Base-by-base conservation (phyloP, 2,113 vertebrate genomes). In the Lepisosteus osseus region DNA sequence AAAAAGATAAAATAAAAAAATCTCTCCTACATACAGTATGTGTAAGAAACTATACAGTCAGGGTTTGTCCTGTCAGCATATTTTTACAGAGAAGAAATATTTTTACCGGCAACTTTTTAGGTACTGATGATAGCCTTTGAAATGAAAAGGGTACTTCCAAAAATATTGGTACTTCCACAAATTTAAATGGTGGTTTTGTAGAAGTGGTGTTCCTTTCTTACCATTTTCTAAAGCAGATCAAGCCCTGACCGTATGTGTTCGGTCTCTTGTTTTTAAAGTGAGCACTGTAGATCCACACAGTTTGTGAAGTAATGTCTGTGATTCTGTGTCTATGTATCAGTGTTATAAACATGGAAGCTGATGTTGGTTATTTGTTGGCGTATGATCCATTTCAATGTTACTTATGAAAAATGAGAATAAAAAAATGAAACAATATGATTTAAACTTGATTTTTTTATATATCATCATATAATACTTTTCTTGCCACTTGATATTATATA, bases 51-150 rank as follows among this genome's bases (percentile, higher is more conserved):
- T 79, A 74, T 85, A 74, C 88, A 88, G 90, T 88, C 90, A 91
- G 89, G 86, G 88, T 72, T 84, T 86, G 90, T 90, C 88, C 90
- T 81, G 88, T 88, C 85, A 79, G 68, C 77, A 88, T 81, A 83
- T 92, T 93, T 93, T 87, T 93, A 92, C 88, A 89, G 80, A 93
- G 90, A 91, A 80, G 75, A 92, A 83, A 83, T 91, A 92, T 92
- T 93, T 93, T 92, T 93, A 91, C 87, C 89, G 88, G 80, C 91
- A 82, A 88, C 92, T 91, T 92, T 93, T 82, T 90, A 91, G 86
- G 75, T 78, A 80, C 84, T 83, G 80, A 81, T 86, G 75, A 88
- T 82, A 85, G 82, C 84, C 87, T 88, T 86, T 79, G 75, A 85
- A 84, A 84, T 73, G 71, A 71, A 63, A 65, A 72, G 56, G 67